Base-by-base conservation (phyloP, 2,888 invertebrate genomes). In the Heliconius aoede region DNA sequence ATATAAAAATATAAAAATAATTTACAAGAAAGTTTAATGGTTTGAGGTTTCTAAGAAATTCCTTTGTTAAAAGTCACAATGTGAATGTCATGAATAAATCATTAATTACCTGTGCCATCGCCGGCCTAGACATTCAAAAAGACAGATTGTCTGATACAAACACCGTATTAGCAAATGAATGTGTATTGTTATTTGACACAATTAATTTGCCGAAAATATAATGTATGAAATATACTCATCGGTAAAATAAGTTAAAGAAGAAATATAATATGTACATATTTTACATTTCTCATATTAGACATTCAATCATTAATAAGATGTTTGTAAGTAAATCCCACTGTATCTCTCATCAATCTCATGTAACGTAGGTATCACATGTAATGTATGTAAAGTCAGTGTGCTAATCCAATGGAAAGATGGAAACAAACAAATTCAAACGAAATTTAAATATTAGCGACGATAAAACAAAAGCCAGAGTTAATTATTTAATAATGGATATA, bases 41-140 rank as follows among this genome's bases (percentile, higher is more conserved):
- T 74, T 75, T 69, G 60, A 65, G 28, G 32, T 74, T 78, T 76
- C 78, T 68, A 55, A 74, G 78, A 79, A 79, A 72, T 76, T 76
- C 65, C 71, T 73, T 74, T 69, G 69, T 46, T 55, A 32, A 62
- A 58, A 61, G 36, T 62, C 58, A 78, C 76, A 79, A 76, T 76
- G 46, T 62, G 55, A 74, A 72, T 69, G 40, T 15, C 40, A 78
- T 79, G 79, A 79, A 78, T 79, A 64, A 79, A 72, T 76, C 72
- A 79, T 79, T 24, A 73, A 73, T 51, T 58, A n/a, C 26, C 62
- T 46, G 51, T 24, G 24, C 71, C 64, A 73, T 51, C 71, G 46
- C 30, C 28, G n/a, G 36, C 15, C 51, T 55, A 69, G 55, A 74
- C 32, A 24, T 36, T 18, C 32, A 58, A 65, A 78, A 71, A 72